Percentiles rank a stretch among this genome's conserved stretches.
phyloP scores from a whole-genome alignment of 2,113 vertebrate genomes.

The Sylvilagus bachmani region DNA sequence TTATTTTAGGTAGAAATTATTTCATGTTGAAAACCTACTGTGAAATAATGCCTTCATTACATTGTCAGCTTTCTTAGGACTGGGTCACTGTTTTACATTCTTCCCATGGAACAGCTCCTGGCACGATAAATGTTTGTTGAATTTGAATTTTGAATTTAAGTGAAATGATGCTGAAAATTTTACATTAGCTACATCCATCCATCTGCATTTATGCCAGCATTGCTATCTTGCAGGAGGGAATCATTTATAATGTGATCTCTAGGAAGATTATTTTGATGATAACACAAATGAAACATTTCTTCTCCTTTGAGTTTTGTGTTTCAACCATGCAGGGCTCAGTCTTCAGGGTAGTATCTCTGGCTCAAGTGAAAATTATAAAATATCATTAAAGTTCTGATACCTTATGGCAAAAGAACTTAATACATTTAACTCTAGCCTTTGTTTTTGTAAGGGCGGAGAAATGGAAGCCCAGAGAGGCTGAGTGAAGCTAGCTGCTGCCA shows the following conservation, averaged over 20 bases:
- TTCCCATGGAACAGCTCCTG: slow-evolving; percentile 42
- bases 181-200: slow-evolving; percentile 85
- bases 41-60: slow-evolving; percentile 63
- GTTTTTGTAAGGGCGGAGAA: slow-evolving; percentile 26
- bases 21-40: slow-evolving; percentile 32
- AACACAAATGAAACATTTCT: background rate
- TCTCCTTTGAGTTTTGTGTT: slow-evolving; percentile 33
- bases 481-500: background rate
- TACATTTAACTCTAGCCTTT: background rate
- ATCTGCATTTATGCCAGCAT: slow-evolving; percentile 90
- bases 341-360: slow-evolving; percentile 18
- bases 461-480: background rate
- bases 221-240: slow-evolving; percentile 90
- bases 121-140: slow-evolving; percentile 50
- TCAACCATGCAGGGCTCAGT: background rate
- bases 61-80: background rate
- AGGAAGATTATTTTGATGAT: slow-evolving; percentile 46
- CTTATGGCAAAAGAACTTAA: slow-evolving; percentile 21
- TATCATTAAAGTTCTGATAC: slow-evolving; percentile 20
- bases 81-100: slow-evolving; percentile 49
- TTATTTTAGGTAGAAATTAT: background rate
- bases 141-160: slow-evolving; percentile 73
- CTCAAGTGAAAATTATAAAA: background rate
- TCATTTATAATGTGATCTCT: slow-evolving; percentile 93
- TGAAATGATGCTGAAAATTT: slow-evolving; percentile 80